Base-by-base conservation (phyloP, 2,888 invertebrate genomes). In the Diachrysia chrysitis region DNA sequence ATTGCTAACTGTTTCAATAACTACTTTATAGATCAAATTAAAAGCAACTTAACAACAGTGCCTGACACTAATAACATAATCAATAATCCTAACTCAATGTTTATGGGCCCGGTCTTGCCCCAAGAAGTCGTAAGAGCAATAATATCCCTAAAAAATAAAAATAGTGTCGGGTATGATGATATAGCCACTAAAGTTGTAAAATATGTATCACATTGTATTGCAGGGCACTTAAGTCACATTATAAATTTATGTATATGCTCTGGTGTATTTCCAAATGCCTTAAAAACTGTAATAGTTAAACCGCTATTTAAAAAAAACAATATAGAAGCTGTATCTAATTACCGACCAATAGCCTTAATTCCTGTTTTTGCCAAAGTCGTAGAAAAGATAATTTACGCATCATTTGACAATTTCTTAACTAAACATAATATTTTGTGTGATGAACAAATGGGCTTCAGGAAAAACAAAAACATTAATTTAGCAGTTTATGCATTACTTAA, bases 1-100 rank as follows among this genome's bases (percentile, higher is more conserved):
- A 60, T 60, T 6, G 59, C 59, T 1, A 17, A 51, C 17, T 29
- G n/a, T 14, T 60, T 60, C 32, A 60, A 60, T 16, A 37, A 37
- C 37, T 16, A 37, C 16, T 37, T 16, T 3, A 14, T 16, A 1
- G 37, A 16, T 4, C 12, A 37, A 14, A 12, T 16, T 14, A 12
- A 37, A 12, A 25, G 25, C 25, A 25, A 25, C 25, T 25, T 5
- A 25, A 25, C 2, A 5, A 5, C 5, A 25, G 5, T 25, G 5
- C 25, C 25, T 25, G 5, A 25, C 25, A 37, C 37, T 37, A 12
- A 37, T 4, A 37, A 37, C 37, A 1, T 37, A 37, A 14, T 37
- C 1, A 37, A 37, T 14, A 37, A 37, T 14, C 37, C 37, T n/a
- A 16, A 58, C 14, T n/a, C 23, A 12, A 58, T 58, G 16, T 37